Conservation (phyloP, 2,888 invertebrate genomes). For the Leptarthrus brevirostris region DNA sequence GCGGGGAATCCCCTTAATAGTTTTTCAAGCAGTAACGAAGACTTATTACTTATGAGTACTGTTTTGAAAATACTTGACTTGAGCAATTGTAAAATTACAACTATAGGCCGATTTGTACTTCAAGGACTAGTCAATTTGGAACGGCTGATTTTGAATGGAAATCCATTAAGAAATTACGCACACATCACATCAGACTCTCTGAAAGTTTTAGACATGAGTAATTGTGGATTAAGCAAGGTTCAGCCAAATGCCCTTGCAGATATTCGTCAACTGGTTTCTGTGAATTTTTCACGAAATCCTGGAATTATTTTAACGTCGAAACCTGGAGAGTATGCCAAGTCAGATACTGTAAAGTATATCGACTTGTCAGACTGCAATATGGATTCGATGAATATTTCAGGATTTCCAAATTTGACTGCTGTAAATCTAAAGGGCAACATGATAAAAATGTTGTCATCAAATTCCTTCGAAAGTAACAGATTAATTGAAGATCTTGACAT, state of each 20-base stretch:
- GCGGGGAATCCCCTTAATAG: conserved; percentile 72
- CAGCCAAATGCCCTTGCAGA: conserved; percentile 70
- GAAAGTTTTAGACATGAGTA: conserved; percentile 71
- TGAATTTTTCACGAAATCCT: conserved; percentile 74
- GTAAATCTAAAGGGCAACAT: conserved; percentile 74
- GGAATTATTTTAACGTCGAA: conserved; percentile 66
- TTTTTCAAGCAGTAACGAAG: conserved; percentile 69
- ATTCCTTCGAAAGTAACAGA: conserved; percentile 73
- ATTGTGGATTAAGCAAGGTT: conserved; percentile 70
- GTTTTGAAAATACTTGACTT: conserved; percentile 72
- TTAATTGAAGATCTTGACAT: conserved; percentile 73
- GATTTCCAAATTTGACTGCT: conserved; percentile 72
- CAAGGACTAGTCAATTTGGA: conserved; percentile 69
- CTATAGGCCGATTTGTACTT: conserved; percentile 66
- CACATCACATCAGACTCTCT: conserved; percentile 69
- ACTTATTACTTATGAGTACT: conserved; percentile 71
- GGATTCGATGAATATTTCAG: conserved; percentile 70
- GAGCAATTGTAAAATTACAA: conserved; percentile 72
- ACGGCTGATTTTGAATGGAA: conserved; percentile 70
- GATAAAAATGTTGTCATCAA: conserved; percentile 70
- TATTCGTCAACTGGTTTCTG: conserved; percentile 71
- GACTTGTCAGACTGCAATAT: conserved; percentile 75
- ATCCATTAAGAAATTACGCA: conserved; percentile 69
- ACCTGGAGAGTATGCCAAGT: conserved; percentile 66
- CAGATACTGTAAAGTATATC: conserved; percentile 70